phyloP scores from a whole-genome alignment of 2,888 invertebrate species.

The Imbricaverruca yamaguchii region DNA sequence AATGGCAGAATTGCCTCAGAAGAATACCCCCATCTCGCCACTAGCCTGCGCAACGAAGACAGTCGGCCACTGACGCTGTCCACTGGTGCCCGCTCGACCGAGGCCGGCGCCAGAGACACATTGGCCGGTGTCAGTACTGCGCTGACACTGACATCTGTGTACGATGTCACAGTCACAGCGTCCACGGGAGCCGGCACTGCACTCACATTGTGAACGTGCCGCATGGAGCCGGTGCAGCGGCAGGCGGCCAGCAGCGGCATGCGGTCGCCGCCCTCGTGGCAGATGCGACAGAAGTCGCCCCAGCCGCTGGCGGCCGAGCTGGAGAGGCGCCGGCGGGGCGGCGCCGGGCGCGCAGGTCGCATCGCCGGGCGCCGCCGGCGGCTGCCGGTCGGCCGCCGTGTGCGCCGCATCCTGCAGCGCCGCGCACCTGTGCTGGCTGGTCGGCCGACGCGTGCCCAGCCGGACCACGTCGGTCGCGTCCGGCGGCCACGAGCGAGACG shows the following conservation, averaged over 20 bases:
- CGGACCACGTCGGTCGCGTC: too few species aligned
- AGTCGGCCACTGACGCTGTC: too few species aligned
- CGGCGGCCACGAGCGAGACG: too few species aligned
- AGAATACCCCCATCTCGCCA: too few species aligned
- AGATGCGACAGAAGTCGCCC: constrained; percentile 42
- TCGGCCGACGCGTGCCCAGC: not conserved
- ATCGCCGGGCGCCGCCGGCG: not conserved
- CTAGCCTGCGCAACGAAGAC: too few species aligned
- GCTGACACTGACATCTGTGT: too few species aligned
- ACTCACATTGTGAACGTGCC: constrained; percentile 53
- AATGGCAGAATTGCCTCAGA: too few species aligned
- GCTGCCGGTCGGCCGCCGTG: not conserved
- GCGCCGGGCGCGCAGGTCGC: not conserved
- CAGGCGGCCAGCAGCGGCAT: constrained; percentile 50
- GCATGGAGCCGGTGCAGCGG: constrained; percentile 59
- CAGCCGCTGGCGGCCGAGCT: not conserved
- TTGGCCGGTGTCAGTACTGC: too few species aligned
- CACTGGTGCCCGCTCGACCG: too few species aligned
- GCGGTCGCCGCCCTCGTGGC: constrained; percentile 42
- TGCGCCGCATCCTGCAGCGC: not conserved
- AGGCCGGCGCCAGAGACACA: too few species aligned
- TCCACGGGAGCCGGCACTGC: too few species aligned
- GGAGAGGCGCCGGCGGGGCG: not conserved
- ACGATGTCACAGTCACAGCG: too few species aligned
- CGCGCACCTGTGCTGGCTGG: not conserved